Conservation (phyloP, 1,140 invertebrate genomes). For the Teleopsis dalmanni region DNA sequence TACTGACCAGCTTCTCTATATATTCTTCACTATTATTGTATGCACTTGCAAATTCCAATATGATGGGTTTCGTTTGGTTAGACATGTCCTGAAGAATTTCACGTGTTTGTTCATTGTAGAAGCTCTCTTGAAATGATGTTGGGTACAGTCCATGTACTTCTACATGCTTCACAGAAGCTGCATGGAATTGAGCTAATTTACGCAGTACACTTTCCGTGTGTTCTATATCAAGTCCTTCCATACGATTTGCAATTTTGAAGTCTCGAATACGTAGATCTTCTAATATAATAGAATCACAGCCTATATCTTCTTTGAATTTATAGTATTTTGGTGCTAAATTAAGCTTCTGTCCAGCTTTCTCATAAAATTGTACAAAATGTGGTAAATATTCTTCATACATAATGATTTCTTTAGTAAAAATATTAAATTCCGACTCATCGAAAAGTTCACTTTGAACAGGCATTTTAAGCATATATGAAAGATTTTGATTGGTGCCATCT, state of each 20-base stretch:
- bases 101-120: background rate
- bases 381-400: constrained; percentile 24
- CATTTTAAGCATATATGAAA: no score
- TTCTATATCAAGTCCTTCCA: constrained; percentile 45
- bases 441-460: no score
- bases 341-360: constrained; percentile 20
- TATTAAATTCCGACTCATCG: constrained; percentile 14
- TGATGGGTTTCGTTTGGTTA: background rate
- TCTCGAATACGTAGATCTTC: constrained; percentile 48
- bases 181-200: constrained; percentile 51
- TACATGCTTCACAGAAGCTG: constrained; percentile 28
- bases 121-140: background rate
- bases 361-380: constrained; percentile 32
- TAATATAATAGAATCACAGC: constrained; percentile 31
- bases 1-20: constrained; percentile 1
- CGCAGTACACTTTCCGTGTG: constrained; percentile 46
- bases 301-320: constrained; percentile 17
- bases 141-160: constrained; percentile 18
- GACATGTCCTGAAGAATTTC: constrained; percentile 2
- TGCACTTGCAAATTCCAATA: constrained; percentile 1
- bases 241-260: constrained; percentile 49
- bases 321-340: constrained; percentile 23
- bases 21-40: background rate
- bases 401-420: constrained; percentile 22
- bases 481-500: no score